Evolutionary conservation across 2,888 invertebrate genomes (phyloP), one percentile per base, ranked within the genome.

Genomic region (Lordiphosa andalusiaca): DNA sequence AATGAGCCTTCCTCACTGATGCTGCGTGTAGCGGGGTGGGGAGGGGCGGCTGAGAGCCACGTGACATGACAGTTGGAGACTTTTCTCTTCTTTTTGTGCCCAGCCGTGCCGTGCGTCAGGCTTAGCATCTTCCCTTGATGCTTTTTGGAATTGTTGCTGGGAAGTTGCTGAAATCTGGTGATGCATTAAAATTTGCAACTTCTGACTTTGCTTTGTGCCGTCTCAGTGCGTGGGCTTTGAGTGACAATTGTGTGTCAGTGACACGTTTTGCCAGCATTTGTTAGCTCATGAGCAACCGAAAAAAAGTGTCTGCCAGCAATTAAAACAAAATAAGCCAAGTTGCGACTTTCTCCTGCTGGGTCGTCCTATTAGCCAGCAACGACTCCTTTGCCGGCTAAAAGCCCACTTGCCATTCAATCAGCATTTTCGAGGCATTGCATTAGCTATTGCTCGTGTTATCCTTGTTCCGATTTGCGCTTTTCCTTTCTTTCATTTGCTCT

Each of bases 131-230:
- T 44, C 49, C 60, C 55, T 51, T 61, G 62, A 69, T 56, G 69
- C 55, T 63, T 53, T 50, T 41, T 54, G 38, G 63, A 49, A 35
- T 67, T 58, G 58, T 41, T 50, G 57, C 59, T 67, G 42, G 69
- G 46, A 58, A 78, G 62, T 59, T 78, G 56, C 51, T 82, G 49
- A 68, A 62, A 66, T 84, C 75, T 83, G 82, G 83, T 77, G 77
- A 84, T 77, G 85, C 77, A 77, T 77, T 77, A 77, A 78, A 77
- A 84, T 77, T 84, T 68, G 77, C 75, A 66, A 84, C 71, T 84
- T 77, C 78, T 82, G 85, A 77, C 85, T 84, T 82, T 56, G 64
- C 72, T 69, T 76, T 74, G 81, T 69, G 63, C 36, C 48, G 57
- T 53, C 35, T 35, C 33, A 6, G 38, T 42, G 39, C 23, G 68